Percentiles rank a stretch among this genome's conserved stretches.
Evolutionary conservation across 2,797 vertebrate genomes (phyloP).

Genomic region (Oreochromis mossambicus): DNA sequence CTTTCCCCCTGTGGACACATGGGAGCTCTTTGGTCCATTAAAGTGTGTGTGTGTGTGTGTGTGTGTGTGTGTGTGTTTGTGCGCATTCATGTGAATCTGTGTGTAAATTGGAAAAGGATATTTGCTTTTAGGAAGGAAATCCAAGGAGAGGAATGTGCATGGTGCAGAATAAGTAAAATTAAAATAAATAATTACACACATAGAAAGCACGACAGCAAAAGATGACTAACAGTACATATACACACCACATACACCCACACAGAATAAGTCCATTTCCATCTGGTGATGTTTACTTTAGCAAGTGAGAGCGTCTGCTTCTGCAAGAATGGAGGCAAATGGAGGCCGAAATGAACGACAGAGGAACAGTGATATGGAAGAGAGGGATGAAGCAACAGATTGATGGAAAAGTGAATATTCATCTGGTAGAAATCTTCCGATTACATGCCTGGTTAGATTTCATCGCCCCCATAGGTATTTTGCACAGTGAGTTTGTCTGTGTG

Average conservation of each 20-base stretch:
- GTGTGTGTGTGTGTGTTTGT: background rate
- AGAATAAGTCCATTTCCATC: slow-evolving; percentile 58
- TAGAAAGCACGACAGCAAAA: background rate
- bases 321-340: background rate
- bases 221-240: background rate
- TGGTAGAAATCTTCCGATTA: slow-evolving; percentile 60
- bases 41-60: background rate
- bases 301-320: slow-evolving; percentile 41
- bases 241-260: slow-evolving; percentile 10
- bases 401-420: slow-evolving; percentile 62
- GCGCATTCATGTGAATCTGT: background rate
- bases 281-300: slow-evolving; percentile 60
- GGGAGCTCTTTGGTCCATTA: slow-evolving; percentile 63
- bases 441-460: slow-evolving; percentile 60
- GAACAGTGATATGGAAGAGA: slow-evolving; percentile 19
- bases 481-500: slow-evolving; percentile 7
- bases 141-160: background rate
- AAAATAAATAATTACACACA: background rate
- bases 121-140: slow-evolving; percentile 49
- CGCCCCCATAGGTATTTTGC: slow-evolving; percentile 45
- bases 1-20: slow-evolving; percentile 39
- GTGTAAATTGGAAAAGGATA: slow-evolving; percentile 11
- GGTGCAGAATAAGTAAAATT: slow-evolving; percentile 20
- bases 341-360: slow-evolving; percentile 14
- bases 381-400: slow-evolving; percentile 46